Evolutionary conservation across 2,888 invertebrate genomes (phyloP).

Genomic region (Imbricaverruca yamaguchii): DNA sequence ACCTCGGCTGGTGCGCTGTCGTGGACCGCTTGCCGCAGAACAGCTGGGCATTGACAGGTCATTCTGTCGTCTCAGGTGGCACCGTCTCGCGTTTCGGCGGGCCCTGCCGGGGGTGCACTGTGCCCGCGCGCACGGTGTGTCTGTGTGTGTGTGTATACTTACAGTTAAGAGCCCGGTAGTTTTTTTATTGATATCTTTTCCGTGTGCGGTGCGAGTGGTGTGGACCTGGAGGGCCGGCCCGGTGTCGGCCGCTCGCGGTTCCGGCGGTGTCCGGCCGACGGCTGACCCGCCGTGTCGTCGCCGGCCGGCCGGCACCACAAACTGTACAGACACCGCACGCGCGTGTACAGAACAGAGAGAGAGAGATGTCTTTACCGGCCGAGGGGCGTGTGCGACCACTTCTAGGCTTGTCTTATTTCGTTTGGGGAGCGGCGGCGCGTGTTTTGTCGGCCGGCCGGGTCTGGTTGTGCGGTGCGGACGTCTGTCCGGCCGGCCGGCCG

Average conservation of each 20-base stretch:
- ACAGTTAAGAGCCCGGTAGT: constrained; percentile 18
- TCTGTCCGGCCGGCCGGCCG: not conserved
- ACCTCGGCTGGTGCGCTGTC: not conserved
- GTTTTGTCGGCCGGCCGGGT: too few species aligned
- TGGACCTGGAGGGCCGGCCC: not conserved
- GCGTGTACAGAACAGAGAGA: not conserved
- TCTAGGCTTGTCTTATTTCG: not conserved
- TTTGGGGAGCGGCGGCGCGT: not conserved
- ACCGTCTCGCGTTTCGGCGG: not conserved
- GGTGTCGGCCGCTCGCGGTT: not conserved
- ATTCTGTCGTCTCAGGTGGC: too few species aligned
- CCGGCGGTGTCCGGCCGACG: too few species aligned
- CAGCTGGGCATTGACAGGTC: not conserved
- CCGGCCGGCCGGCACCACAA: not conserved
- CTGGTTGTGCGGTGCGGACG: too few species aligned
- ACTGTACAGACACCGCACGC: not conserved
- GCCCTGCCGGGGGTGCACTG: not conserved
- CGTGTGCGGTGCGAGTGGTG: not conserved
- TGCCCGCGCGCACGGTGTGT: not conserved
- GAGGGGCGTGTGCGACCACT: not conserved
- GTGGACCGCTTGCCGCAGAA: not conserved
- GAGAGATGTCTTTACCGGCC: not conserved
- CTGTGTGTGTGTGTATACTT: not conserved
- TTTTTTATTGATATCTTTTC: constrained; percentile 13
- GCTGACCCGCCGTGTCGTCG: too few species aligned